Evolutionary conservation across 2,113 vertebrate species (phyloP).

Genomic region (Takifugu flavidus): DNA sequence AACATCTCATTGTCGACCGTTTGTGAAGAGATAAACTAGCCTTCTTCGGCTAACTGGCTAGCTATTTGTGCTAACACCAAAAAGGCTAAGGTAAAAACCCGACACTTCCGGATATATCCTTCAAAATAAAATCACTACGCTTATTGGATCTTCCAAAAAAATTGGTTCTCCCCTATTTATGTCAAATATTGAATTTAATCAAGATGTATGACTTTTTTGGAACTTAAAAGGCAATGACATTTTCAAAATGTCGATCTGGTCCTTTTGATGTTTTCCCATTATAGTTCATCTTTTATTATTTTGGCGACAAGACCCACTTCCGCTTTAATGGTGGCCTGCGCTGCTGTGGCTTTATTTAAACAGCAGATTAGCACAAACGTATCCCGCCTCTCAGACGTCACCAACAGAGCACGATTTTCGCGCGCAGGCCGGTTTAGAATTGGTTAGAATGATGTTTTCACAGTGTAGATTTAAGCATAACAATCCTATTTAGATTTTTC

Average conservation of each 20-base stretch:
- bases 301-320: conserved; percentile 6
- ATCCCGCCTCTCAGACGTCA: conserved; percentile 44
- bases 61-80: conserved; percentile 37
- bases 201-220: too few relatives aligned
- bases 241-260: too few relatives aligned
- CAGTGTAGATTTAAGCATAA: background rate
- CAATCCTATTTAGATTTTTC: background rate
- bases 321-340: background rate
- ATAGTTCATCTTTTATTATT: conserved; percentile 33
- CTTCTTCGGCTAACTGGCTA: conserved; percentile 58
- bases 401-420: conserved; percentile 47
- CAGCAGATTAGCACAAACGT: conserved; percentile 10
- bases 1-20: conserved; percentile 32
- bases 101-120: conserved; percentile 27
- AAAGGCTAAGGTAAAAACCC: background rate
- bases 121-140: conserved; percentile 44
- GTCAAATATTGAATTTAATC: too few relatives aligned
- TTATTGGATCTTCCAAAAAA: background rate
- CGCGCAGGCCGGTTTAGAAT: conserved; percentile 43
- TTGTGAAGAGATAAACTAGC: conserved; percentile 49
- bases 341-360: conserved; percentile 10
- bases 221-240: too few relatives aligned
- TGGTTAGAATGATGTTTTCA: background rate
- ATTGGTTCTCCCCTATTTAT: too few relatives aligned
- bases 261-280: too few relatives aligned